A percentile compares a stretch with the other conserved stretches of the same genome.
Evolutionary conservation across 2,113 vertebrate genomes (phyloP).

Genomic region (Syrrhaptes paradoxus): DNA sequence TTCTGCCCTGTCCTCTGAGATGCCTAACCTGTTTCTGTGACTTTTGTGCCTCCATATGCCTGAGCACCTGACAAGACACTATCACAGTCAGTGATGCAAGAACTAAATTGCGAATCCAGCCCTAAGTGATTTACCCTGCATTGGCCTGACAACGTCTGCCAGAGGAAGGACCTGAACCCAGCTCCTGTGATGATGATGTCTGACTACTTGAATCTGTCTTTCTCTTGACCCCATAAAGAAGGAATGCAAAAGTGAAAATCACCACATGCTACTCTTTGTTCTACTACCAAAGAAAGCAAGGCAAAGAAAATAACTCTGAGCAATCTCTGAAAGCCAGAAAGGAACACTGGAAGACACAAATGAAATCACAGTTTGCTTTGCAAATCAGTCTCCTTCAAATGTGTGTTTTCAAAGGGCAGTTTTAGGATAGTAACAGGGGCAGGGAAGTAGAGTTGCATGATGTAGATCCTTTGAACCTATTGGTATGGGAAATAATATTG

Average conservation of each 20-base stretch:
- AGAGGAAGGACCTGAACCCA: background rate
- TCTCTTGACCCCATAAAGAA: background rate
- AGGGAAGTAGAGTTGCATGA: too few relatives aligned
- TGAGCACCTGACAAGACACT: background rate
- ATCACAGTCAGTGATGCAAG: background rate
- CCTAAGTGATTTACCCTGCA: background rate
- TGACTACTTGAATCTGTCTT: fast-evolving
- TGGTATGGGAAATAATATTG: background rate
- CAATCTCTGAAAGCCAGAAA: background rate
- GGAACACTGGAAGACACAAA: background rate
- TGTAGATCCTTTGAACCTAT: background rate
- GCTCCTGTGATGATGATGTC: background rate
- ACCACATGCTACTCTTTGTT: background rate
- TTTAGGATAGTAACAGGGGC: background rate
- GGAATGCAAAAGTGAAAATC: background rate
- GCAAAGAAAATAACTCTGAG: background rate
- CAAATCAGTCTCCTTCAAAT: background rate
- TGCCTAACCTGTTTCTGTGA: background rate
- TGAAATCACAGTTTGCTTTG: background rate
- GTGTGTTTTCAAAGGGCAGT: background rate
- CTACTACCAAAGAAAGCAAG: background rate
- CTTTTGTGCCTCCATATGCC: background rate
- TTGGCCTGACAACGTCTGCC: background rate
- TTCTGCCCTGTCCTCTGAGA: background rate
- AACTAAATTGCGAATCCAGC: background rate